phyloP scores from a whole-genome alignment of 2,113 vertebrate genomes.

The Microtus oregoni region DNA sequence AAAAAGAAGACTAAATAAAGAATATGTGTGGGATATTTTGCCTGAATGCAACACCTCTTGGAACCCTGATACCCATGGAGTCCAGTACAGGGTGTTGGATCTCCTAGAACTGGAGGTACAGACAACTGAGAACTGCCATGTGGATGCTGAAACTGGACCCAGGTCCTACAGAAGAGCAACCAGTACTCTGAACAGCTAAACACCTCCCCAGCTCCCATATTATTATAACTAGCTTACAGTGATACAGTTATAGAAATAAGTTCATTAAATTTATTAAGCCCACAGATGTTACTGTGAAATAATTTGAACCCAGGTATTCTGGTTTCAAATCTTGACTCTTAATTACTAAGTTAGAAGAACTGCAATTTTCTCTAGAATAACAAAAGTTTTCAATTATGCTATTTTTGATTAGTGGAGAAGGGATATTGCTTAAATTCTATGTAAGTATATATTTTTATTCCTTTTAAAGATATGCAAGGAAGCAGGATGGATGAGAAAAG shows the following conservation, averaged over 20 bases:
- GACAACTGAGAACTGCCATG: neutral
- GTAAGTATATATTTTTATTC: neutral
- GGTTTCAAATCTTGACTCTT: neutral
- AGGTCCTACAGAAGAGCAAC: neutral
- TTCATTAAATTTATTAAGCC: neutral
- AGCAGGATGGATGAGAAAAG: neutral
- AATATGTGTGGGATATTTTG: neutral
- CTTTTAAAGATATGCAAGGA: neutral
- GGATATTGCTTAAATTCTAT: neutral
- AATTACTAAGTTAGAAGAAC: neutral
- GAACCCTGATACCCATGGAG: neutral
- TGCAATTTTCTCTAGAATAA: neutral
- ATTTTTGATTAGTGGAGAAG: neutral
- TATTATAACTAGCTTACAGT: neutral
- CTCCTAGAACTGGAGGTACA: neutral
- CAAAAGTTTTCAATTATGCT: neutral
- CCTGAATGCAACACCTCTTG: neutral
- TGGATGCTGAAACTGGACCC: neutral
- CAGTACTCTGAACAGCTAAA: neutral
- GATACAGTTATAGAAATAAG: neutral
- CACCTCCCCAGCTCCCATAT: neutral
- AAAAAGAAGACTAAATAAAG: no score
- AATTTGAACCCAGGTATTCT: neutral
- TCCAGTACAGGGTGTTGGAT: neutral
- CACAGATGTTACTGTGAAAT: neutral